phyloP scores from a whole-genome alignment of 2,888 invertebrate species.

The Chymomyza caudatula region DNA sequence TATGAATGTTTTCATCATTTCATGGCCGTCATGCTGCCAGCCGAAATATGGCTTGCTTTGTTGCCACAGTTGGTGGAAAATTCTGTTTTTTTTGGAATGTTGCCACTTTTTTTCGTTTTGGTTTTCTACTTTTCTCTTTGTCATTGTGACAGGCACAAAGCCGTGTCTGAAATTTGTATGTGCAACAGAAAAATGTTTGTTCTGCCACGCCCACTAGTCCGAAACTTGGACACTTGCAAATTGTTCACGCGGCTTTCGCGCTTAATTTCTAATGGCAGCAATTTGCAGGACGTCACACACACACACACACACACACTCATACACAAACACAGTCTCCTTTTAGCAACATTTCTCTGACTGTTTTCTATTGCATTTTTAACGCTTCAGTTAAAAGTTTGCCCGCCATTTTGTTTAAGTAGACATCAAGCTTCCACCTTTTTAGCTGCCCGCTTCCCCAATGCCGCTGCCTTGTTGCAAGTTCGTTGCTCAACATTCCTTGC shows the following conservation, averaged over 20 bases:
- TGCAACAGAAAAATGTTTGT: not conserved
- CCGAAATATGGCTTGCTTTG: conserved; percentile 7
- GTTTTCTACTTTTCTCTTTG: conserved; percentile 5
- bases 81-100: not conserved
- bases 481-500: conserved; percentile 28
- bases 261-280: not conserved
- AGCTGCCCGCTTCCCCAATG: no score
- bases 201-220: not conserved
- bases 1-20: conserved; percentile 54
- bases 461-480: not conserved
- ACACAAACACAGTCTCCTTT: not conserved
- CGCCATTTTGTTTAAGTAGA: not conserved
- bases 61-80: not conserved
- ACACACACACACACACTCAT: not conserved
- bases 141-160: not conserved
- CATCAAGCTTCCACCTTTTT: not conserved
- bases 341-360: not conserved
- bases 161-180: not conserved
- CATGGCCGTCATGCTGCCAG: conserved; percentile 38
- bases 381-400: conserved; percentile 15
- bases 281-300: not conserved
- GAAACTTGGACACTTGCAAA: not conserved
- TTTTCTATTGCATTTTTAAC: conserved; percentile 30
- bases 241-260: not conserved
- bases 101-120: not conserved